Percentiles rank a stretch among this genome's conserved stretches.
These are phyloP conservation scores for Bradypodion pumilum DNA, from an alignment of 2,797 vertebrate genomes.

Conservation along the genomic window DNA sequence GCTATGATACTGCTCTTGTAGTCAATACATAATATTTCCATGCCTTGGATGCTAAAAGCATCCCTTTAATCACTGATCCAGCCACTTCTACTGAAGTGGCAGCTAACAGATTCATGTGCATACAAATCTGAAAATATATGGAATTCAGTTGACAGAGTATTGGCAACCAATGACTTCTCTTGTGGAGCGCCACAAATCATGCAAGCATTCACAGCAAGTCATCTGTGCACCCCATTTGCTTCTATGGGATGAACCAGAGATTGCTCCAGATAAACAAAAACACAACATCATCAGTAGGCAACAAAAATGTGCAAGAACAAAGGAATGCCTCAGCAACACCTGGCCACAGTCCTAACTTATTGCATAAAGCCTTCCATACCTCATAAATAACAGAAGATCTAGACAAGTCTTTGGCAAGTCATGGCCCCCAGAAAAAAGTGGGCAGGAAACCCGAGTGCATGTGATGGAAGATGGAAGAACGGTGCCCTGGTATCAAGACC, in stretches of 20 bases:
- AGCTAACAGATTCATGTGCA: neutral
- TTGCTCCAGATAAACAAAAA: neutral
- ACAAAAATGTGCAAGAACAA: slow-evolving; percentile 9
- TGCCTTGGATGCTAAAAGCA: neutral
- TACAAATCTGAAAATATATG: slow-evolving; percentile 14
- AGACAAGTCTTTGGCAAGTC: slow-evolving; percentile 58
- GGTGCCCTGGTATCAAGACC: slow-evolving; percentile 8
- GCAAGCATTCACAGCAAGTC: neutral
- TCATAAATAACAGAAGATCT: slow-evolving; percentile 26
- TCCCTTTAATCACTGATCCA: neutral
- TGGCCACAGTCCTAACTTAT: neutral
- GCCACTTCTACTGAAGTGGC: neutral
- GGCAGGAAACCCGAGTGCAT: neutral
- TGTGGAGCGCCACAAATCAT: rapidly evolving
- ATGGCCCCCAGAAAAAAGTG: neutral
- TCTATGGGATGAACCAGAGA: slow-evolving; percentile 2
- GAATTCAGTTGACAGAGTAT: rapidly evolving
- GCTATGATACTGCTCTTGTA: neutral
- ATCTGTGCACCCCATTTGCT: neutral
- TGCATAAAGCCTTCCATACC: neutral
- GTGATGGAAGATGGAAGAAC: neutral
- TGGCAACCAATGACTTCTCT: neutral
- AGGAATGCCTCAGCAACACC: rapidly evolving
- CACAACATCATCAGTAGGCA: slow-evolving; percentile 42
- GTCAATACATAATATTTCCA: neutral